Evolutionary conservation across 2,888 invertebrate species (phyloP).

Genomic region (Chymomyza procnemis): DNA sequence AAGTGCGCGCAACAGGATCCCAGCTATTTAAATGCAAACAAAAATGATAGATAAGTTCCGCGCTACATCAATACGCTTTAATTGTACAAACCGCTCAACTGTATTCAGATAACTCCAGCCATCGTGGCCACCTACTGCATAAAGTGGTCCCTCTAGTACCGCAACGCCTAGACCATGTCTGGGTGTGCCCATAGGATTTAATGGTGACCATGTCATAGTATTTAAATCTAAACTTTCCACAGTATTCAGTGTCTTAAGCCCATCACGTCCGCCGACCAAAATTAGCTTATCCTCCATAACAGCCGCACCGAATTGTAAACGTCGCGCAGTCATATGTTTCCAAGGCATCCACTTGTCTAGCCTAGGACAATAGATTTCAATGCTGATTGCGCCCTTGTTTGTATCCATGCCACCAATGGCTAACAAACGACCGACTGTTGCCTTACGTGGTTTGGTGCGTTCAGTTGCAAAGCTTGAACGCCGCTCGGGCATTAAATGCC

Average conservation of each 20-base stretch:
- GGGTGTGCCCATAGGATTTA: constrained; percentile 94
- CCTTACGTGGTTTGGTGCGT: constrained; percentile 92
- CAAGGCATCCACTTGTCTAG: constrained; percentile 77
- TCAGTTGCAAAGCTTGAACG: constrained; percentile 87
- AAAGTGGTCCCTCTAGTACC: constrained; percentile 88
- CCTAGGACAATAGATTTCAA: constrained; percentile 87
- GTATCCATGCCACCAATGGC: constrained; percentile 96
- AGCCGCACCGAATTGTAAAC: constrained; percentile 95
- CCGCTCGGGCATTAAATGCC: constrained; percentile 93
- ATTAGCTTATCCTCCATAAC: constrained; percentile 88
- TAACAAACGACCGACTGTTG: constrained; percentile 91
- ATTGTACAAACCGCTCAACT: constrained; percentile 84
- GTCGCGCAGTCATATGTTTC: constrained; percentile 79
- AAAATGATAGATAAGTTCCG: not conserved
- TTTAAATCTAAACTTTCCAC: constrained; percentile 93
- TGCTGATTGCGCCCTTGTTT: constrained; percentile 92
- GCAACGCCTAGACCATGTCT: constrained; percentile 90
- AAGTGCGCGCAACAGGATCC: constrained; percentile 92
- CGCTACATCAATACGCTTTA: not conserved
- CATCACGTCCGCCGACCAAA: constrained; percentile 94
- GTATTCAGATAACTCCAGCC: constrained; percentile 92
- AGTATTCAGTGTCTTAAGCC: constrained; percentile 94
- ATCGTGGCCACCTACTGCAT: constrained; percentile 97
- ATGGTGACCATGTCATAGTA: constrained; percentile 87
- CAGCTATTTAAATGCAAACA: constrained; percentile 80